phyloP scores from a whole-genome alignment of 2,888 invertebrate species.

The Prostheceraeus crozeri region DNA sequence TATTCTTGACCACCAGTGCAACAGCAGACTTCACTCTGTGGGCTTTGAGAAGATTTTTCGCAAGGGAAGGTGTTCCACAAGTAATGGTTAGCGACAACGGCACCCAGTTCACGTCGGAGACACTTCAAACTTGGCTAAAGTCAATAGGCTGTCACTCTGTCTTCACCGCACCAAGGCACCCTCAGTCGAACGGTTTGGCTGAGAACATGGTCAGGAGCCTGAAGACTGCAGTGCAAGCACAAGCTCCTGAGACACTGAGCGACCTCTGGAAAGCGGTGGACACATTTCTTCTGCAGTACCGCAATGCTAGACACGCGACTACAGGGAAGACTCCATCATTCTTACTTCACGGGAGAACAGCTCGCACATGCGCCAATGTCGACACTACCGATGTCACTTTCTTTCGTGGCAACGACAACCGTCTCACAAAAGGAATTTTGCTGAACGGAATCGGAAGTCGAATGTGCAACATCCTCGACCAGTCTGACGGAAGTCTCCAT shows the following conservation, averaged over 20 bases:
- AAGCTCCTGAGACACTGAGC: not conserved
- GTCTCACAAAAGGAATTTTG: too few species aligned
- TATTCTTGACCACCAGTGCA: constrained; percentile 21
- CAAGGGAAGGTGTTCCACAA: not conserved
- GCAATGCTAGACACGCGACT: too few species aligned
- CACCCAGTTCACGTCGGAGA: constrained; percentile 12
- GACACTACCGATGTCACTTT: too few species aligned
- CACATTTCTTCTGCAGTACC: too few species aligned
- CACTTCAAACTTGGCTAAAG: not conserved
- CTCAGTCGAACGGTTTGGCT: not conserved
- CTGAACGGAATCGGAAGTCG: too few species aligned
- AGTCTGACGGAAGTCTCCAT: too few species aligned
- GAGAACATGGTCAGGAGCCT: not conserved
- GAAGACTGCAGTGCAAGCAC: not conserved
- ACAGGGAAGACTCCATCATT: too few species aligned
- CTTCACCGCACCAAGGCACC: constrained; percentile 6
- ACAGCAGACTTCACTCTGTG: not conserved
- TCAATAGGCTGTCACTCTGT: not conserved
- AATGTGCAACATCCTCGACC: too few species aligned
- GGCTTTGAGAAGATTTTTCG: constrained; percentile 25
- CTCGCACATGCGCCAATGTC: too few species aligned
- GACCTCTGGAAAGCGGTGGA: too few species aligned
- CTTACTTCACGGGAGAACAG: too few species aligned
- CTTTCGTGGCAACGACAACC: too few species aligned
- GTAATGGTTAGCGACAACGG: constrained; percentile 2